Conservation (phyloP, 2,113 vertebrate genomes). For the Zapornia atra region DNA sequence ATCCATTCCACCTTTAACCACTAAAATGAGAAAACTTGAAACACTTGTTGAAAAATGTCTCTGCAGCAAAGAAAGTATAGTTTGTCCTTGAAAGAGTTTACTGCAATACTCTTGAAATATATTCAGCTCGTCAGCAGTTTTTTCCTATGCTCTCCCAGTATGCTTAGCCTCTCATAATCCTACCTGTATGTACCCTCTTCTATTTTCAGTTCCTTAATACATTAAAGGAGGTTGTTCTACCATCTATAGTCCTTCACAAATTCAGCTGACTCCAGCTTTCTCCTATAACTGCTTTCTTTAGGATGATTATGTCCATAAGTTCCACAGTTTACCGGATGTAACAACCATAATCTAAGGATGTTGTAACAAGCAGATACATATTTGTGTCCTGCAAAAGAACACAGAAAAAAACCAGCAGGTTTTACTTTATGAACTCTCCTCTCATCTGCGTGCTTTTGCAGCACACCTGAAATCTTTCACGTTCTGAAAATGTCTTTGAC, state of each 20-base stretch:
- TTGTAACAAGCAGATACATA: neutral
- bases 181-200: neutral
- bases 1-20: neutral
- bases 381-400: neutral
- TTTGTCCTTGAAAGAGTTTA: neutral
- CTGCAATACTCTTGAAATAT: neutral
- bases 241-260: neutral
- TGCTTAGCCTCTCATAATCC: neutral
- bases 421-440: neutral
- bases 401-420: rapidly evolving
- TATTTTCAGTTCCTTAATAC: neutral
- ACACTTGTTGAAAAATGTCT: neutral
- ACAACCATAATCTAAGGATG: neutral
- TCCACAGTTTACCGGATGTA: neutral
- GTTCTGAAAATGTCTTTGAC: neutral
- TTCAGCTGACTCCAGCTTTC: neutral
- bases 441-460: neutral
- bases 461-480: neutral
- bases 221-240: neutral
- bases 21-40: neutral
- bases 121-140: neutral
- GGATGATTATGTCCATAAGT: neutral
- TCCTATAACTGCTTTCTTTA: neutral
- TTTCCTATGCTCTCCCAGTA: neutral
- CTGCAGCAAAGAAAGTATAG: neutral